Base-by-base conservation (phyloP, 2,888 invertebrate genomes). In the Tupiocoris notatus region DNA sequence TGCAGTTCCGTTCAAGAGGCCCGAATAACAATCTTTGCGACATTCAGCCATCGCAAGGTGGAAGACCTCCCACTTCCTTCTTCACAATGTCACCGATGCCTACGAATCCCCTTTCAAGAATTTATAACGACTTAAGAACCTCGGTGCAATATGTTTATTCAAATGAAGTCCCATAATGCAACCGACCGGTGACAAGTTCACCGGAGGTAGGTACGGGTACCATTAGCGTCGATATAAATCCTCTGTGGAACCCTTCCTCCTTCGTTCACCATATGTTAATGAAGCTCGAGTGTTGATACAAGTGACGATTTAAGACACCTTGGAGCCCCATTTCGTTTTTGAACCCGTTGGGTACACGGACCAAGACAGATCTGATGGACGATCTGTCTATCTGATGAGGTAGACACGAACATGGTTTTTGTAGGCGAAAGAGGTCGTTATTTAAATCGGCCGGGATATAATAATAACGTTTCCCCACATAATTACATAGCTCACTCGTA, bases 61-160 rank as follows among this genome's bases (percentile, higher is more conserved):
- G 39, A 20, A 16, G 73, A 73, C 73, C 73, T 73, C 73, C 73
- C 73, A 62, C 63, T 39, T n/a, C 17, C 24, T 70, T 62, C 63
- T 63, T 73, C 62, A 21, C 39, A 16, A 20, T 23, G 54, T 18
- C 20, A 16, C 58, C 63, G 73, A 63, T 73, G 61, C 73, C 73
- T 56, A 61, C 61, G 62, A 39, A 62, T 24, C 56, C 62, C 22
- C 58, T 62, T 20, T 25, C 18, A 39, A 16, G 63, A 62, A 73
- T 73, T 73, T 73, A 73, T 73, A 25, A 39, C 63, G 75, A 58
- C 65, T 17, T 75, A 75, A 75, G 65, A 62, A 56, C 54, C 39
- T 12, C 76, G 76, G 76, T 68, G 76, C 76, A 76, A 76, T 76
- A 76, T 76, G 76, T 76, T 76, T 76, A 76, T 76, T 76, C 76